Base-by-base conservation (phyloP, 1,140 invertebrate genomes). In the Penaeus indicus region DNA sequence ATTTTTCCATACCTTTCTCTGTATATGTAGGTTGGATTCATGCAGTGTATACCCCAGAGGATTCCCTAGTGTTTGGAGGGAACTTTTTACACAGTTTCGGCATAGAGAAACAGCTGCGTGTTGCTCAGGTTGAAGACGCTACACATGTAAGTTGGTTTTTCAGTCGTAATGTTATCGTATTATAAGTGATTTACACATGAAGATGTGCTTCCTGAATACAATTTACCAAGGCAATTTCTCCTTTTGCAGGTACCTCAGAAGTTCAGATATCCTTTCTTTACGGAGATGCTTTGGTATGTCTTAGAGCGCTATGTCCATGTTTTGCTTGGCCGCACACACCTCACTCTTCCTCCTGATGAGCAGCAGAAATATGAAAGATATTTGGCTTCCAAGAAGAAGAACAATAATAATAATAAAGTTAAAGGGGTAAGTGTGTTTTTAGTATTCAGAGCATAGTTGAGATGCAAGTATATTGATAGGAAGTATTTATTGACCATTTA, bases 231-330 rank as follows among this genome's bases (percentile, higher is more conserved):
- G 72, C 72, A 75, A 32, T 32, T 8, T 75, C 3, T 47, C 32
- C 47, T 47, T 86, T 92, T 92, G 21, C 92, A 97, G 96, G 97
- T 99, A 60, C 97, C 97, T 3, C 96, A 98, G 91, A 99, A 99
- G 94, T 99, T 99, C 93, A 95, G 98, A 0, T 99, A 99, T 93
- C 98, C 98, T 22, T 99, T 98, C 93, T 99, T 98, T 93, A 98
- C 97, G 10, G 98, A 99, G 94, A 98, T 99, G 95, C 93, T 98
- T 38, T 99, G 98, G 98, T 99, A 99, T 93, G 98, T 99, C 3
- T 93, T 99, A 63, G 97, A 98, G 91, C 94, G 97, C 62, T 99
- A 99, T 93, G 97, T 99, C 7, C 95, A 96, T 91, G 97, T 97
- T 78, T 93, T 99, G 22, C 93, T 98, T 54, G 97, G 97, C 0